Conservation (phyloP, 2,888 invertebrate species). For the Carpatolechia fugitivella region DNA sequence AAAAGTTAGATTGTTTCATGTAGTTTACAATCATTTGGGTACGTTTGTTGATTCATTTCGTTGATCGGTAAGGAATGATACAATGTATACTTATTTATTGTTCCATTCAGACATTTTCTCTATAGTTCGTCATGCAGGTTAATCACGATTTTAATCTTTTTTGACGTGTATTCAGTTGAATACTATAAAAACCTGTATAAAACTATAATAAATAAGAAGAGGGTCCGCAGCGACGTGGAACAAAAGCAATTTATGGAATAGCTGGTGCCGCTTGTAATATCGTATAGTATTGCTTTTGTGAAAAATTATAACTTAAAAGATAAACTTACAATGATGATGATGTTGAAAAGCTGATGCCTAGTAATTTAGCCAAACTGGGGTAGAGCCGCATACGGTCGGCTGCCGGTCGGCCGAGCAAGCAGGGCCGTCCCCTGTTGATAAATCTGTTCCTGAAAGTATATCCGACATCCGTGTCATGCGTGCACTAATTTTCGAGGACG, state of each 20-base stretch:
- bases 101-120: neutral
- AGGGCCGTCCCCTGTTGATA: constrained; percentile 7
- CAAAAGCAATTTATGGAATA: constrained; percentile 31
- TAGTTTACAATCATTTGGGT: too few species aligned
- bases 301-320: too few species aligned
- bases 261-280: too few species aligned
- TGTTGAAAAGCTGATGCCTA: too few species aligned
- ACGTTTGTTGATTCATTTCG: too few species aligned
- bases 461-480: constrained; percentile 17
- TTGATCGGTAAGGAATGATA: too few species aligned
- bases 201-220: constrained; percentile 21
- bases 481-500: constrained; percentile 27
- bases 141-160: neutral
- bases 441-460: constrained; percentile 11
- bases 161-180: neutral
- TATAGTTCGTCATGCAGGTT: constrained; percentile 15
- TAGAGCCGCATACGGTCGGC: too few species aligned
- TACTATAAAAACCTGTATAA: neutral
- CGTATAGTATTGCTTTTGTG: too few species aligned
- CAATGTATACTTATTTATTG: neutral
- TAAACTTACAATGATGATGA: too few species aligned
- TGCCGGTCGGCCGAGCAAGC: neutral
- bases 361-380: too few species aligned
- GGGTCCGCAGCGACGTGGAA: constrained; percentile 74
- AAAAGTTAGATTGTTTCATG: too few species aligned